A percentile compares a stretch with the other conserved stretches of the same genome.
phyloP scores from a whole-genome alignment of 2,113 vertebrate genomes.

The Neodontobutis hainanensis region DNA sequence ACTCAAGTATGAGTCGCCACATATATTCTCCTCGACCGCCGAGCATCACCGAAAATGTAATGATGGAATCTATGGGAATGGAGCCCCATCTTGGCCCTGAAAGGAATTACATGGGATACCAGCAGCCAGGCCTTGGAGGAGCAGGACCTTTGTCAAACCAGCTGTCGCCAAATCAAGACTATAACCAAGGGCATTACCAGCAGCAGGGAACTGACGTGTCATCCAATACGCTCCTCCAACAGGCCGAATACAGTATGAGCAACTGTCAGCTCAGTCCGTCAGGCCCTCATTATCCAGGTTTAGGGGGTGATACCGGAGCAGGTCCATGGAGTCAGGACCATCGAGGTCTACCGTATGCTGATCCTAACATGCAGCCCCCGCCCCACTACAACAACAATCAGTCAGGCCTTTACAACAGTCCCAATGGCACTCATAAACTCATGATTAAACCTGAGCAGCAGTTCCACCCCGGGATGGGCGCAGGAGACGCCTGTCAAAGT shows the following conservation, averaged over 20 bases:
- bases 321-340: constrained; percentile 78
- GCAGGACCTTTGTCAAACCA: constrained; percentile 64
- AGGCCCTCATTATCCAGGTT: constrained; percentile 73
- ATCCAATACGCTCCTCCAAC: constrained; percentile 77
- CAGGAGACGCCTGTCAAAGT: constrained; percentile 81
- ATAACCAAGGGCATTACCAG: constrained; percentile 74
- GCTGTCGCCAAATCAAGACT: constrained; percentile 74
- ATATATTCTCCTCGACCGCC: constrained; percentile 90
- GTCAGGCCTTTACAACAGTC: constrained; percentile 66
- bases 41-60: constrained; percentile 91
- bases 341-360: constrained; percentile 72
- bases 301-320: constrained; percentile 37
- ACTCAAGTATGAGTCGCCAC: constrained; percentile 78
- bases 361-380: constrained; percentile 63
- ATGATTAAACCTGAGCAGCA: constrained; percentile 92
- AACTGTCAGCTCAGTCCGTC: constrained; percentile 85
- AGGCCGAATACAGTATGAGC: constrained; percentile 80
- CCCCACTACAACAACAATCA: constrained; percentile 65
- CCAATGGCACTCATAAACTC: constrained; percentile 70
- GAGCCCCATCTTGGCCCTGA: constrained; percentile 70
- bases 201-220: constrained; percentile 59
- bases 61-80: constrained; percentile 84
- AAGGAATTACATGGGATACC: constrained; percentile 81
- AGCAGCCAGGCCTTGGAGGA: constrained; percentile 68
- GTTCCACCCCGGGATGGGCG: constrained; percentile 78